Base-by-base conservation (phyloP, 1,140 invertebrate species). In the Caenorhabditis elegans region DNA sequence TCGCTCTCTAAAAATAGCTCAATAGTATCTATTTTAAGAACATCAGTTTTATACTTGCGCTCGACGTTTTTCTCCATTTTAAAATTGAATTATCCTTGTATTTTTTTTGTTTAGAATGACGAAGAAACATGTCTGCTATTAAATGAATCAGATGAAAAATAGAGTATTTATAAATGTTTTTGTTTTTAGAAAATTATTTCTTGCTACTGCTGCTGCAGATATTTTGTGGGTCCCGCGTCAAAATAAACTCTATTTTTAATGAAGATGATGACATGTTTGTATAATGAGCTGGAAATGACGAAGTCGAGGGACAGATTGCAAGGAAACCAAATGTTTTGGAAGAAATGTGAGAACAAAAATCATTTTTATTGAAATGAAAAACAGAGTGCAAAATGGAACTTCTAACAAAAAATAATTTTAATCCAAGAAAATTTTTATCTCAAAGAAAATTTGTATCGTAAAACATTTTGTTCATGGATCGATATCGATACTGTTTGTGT, bases 171-270 rank as follows among this genome's bases (percentile, higher is more conserved):
- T 43, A 8, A 43, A 43, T 43, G 5, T 43, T 15, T 43, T 15
- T 43, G 39, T 43, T 43, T 8, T 43, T 43, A n/a, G n/a, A n/a
- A n/a, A n/a, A 48, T 48, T 48, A 3, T 6, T 26, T 26, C n/a
- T 53, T 24, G 8, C 10, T 53, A n/a, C 22, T 39, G 60, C 60
- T 31, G 13, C 2, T 22, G 2, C 26, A 17, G 24, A 34, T n/a
- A 2, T 26, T 17, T 60, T 60, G n/a, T n/a, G n/a, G 55, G 31
- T 65, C 55, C 28, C 28, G 5, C 13, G 17, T 24, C 19, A 39
- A 22, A 39, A 19, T 70, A 31, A 70, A 70, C 60, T 70, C 60
- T 70, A 70, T 70, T 70, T 70, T 70, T 70, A 70, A 70, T 70
- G 60, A 70, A 2, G 53, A 60, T n/a, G 60, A 39, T 70, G 31